Evolutionary conservation across 30 jellyfish, hydroid and myxozoan genomes (phyloP).

Genomic region (Aurelia coerulea): DNA sequence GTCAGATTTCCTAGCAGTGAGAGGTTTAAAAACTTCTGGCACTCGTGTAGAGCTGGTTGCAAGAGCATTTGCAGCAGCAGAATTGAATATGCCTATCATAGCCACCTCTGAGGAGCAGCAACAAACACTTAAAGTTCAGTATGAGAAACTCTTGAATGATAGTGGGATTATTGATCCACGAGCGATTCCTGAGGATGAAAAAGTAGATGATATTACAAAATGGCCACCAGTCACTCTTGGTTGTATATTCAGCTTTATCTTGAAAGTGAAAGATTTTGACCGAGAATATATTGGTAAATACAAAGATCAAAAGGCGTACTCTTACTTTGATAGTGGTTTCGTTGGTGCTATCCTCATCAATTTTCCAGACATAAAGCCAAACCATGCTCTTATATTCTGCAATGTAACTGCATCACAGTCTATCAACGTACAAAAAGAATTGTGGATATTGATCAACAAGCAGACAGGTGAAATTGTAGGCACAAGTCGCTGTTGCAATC

Average conservation of each 20-base stretch:
- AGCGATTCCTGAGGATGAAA: constrained; percentile 17
- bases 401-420: constrained; percentile 58
- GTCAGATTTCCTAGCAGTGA: constrained; percentile 41
- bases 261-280: constrained; percentile 46
- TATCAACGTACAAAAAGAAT: background rate
- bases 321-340: constrained; percentile 48
- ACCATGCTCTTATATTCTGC: constrained; percentile 5
- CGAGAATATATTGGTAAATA: constrained; percentile 48
- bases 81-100: constrained; percentile 32
- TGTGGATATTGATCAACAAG: constrained; percentile 25
- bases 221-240: constrained; percentile 56
- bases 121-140: constrained; percentile 13
- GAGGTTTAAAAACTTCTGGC: constrained; percentile 59
- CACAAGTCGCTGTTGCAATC: constrained; percentile 53
- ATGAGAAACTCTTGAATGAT: constrained; percentile 16
- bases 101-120: constrained; percentile 41
- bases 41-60: constrained; percentile 61
- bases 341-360: constrained; percentile 14
- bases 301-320: constrained; percentile 62
- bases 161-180: constrained; percentile 32
- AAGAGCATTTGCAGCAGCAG: constrained; percentile 68
- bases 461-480: constrained; percentile 28
- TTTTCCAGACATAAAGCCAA: background rate
- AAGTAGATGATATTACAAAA: constrained; percentile 14
- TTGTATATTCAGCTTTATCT: constrained; percentile 36